Evolutionary conservation across 1,140 invertebrate species (phyloP).

Genomic region (Platyura marginata): DNA sequence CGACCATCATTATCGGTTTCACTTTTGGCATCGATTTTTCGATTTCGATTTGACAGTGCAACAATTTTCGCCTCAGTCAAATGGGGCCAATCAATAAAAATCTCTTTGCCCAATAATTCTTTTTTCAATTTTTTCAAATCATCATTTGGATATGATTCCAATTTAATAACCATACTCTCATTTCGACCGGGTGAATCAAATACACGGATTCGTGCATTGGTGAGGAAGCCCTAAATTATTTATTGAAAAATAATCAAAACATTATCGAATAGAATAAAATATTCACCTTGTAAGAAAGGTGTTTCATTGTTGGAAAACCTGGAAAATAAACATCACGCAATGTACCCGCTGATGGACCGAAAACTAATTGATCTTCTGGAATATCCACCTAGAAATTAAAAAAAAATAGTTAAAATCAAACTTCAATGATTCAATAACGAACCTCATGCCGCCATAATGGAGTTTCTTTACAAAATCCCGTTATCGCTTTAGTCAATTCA

Average conservation of each 20-base stretch:
- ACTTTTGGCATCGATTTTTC: neutral
- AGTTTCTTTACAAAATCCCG: slow-evolving; percentile 20
- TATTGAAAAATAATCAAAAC: too few relatives aligned
- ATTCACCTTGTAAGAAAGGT: slow-evolving; percentile 54
- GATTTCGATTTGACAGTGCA: too few relatives aligned
- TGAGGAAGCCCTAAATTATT: too few relatives aligned
- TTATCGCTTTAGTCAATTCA: too few relatives aligned
- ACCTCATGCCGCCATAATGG: slow-evolving; percentile 24
- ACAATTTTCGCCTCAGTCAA: slow-evolving; percentile 49
- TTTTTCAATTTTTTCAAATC: slow-evolving; percentile 31
- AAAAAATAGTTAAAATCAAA: neutral
- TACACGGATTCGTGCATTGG: slow-evolving; percentile 57
- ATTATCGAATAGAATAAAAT: slow-evolving; percentile 22
- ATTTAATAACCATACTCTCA: slow-evolving; percentile 52
- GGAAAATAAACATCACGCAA: slow-evolving; percentile 54
- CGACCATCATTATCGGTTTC: slow-evolving; percentile 7
- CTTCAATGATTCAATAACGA: neutral
- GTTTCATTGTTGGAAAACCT: slow-evolving; percentile 79
- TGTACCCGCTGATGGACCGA: slow-evolving; percentile 54
- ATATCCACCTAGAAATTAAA: slow-evolving; percentile 33
- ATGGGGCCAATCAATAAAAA: slow-evolving; percentile 81
- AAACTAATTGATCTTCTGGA: slow-evolving; percentile 37
- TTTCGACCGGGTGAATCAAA: slow-evolving; percentile 66
- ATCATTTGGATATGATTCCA: slow-evolving; percentile 21
- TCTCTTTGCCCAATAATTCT: slow-evolving; percentile 45